Evolutionary conservation across 2,113 vertebrate species (phyloP).

Genomic region (Misgurnus anguillicaudatus): DNA sequence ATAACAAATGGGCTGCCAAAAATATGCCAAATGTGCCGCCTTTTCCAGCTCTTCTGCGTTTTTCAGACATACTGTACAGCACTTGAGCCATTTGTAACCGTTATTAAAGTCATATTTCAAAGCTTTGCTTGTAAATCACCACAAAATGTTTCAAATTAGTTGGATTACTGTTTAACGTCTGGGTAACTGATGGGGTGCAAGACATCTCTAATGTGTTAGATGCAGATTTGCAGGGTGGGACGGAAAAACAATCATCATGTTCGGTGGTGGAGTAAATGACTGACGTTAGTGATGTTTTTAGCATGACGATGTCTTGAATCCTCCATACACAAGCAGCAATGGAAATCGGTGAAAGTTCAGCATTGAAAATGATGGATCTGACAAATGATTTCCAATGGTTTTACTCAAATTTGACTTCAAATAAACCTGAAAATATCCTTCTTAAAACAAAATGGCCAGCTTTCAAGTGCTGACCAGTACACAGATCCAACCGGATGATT

Average conservation of each 20-base stretch:
- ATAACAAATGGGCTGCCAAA: slow-evolving; percentile 45
- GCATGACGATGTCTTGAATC: neutral
- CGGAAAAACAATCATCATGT: neutral
- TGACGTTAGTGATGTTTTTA: neutral
- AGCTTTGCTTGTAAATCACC: slow-evolving; percentile 51
- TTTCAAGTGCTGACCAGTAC: slow-evolving; percentile 9
- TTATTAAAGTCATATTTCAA: slow-evolving; percentile 62
- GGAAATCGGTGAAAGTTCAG: neutral
- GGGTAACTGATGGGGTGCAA: slow-evolving; percentile 28
- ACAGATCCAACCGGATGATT: slow-evolving; percentile 31
- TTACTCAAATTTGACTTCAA: neutral
- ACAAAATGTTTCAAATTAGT: slow-evolving; percentile 38
- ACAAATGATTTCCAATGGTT: neutral
- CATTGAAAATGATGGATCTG: slow-evolving; percentile 1
- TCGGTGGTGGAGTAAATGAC: neutral
- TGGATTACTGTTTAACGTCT: slow-evolving; percentile 41
- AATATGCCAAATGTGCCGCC: slow-evolving; percentile 13
- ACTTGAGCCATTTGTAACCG: slow-evolving; percentile 38
- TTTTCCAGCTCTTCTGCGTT: slow-evolving; percentile 32
- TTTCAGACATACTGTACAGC: slow-evolving; percentile 29
- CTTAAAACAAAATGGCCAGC: slow-evolving; percentile 15
- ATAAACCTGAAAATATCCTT: slow-evolving; percentile 22
- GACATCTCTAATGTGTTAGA: neutral
- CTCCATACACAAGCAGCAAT: neutral
- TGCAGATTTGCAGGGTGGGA: slow-evolving; percentile 5